Base-by-base conservation (phyloP, 2,113 vertebrate genomes). In the Glareola pratincola region DNA sequence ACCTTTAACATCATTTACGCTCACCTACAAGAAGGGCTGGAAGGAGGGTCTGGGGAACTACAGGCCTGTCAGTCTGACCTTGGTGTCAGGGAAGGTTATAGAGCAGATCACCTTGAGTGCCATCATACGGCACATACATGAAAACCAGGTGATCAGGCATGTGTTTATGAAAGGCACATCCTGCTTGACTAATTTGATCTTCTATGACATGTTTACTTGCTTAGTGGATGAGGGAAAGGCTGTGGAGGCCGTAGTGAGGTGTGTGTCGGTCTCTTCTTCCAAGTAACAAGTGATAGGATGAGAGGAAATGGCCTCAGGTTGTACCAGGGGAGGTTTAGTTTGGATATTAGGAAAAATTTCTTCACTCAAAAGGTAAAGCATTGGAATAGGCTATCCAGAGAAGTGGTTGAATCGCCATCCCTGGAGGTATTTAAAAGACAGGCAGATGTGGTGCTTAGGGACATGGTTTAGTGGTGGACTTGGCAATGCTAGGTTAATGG, bases 71-170 rank as follows among this genome's bases (percentile, higher is more conserved):
- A 39, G 9, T 20, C 37, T 63, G 32, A 23, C 26, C 32, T 41
- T 72, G 11, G 16, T 72, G 26, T 21, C 5, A 4, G 22, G 60
- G 36, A 50, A 37, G 16, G 8, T 30, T 14, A 12, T 57, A 26
- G 22, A 68, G 50, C 14, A 64, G 34, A 18, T 45, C 19, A 59
- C 16, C 9, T 20, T n/a, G 24, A 64, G 10, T 45, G 19, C 18
- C 26, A 59, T 14, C 43, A 27, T 2, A 0, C 0, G 2, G 19
- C n/a, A 69, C 0, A 0, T 24, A 15, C 20, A 84, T 51, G 17
- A 37, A 20, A 62, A 34, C 13, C 43, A 34, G 26, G 24, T 14
- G 11, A 12, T 39, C 15, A 4, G 4, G 32, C 16, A 29, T 0
- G 3, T 3, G 2, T 57, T 80, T 48, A 39, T 62, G 36, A 51